These are phyloP conservation scores for Pristionchus fissidentatus DNA, from an alignment of 2,888 invertebrate genomes.

Conservation along the genomic window DNA sequence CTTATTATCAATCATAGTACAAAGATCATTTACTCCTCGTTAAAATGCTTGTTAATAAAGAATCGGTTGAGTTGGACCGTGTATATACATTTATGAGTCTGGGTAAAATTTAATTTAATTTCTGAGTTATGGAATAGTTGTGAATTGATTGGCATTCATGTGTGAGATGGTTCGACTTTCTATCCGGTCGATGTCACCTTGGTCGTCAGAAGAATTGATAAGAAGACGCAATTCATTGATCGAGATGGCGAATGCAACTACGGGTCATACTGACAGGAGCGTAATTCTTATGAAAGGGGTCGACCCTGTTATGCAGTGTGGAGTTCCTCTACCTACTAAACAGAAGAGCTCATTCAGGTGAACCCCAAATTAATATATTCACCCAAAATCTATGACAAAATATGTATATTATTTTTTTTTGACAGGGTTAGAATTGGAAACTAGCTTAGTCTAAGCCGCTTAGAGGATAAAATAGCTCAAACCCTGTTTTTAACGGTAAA, in stretches of 20 bases:
- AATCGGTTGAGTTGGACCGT: not conserved
- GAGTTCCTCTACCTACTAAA: slow-evolving; percentile 20
- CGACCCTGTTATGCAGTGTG: slow-evolving; percentile 24
- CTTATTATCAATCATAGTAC: no score
- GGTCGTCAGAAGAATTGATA: slow-evolving; percentile 2
- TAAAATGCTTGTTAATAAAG: not conserved
- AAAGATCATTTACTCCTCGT: no score
- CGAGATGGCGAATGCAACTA: not conserved
- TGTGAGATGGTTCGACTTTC: slow-evolving; percentile 28
- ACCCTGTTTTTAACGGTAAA: no score
- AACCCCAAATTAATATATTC: not conserved
- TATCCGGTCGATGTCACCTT: not conserved
- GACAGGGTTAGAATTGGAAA: no score
- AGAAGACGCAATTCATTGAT: not conserved
- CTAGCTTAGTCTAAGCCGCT: no score
- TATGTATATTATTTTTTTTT: no score
- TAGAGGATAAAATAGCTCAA: no score
- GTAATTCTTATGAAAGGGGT: not conserved
- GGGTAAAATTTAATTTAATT: not conserved
- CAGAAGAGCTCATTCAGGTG: slow-evolving; percentile 45
- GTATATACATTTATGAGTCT: not conserved
- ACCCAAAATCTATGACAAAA: no score
- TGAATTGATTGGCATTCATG: not conserved
- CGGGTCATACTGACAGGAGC: not conserved
- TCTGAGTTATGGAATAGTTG: not conserved